Base-by-base conservation (phyloP, 1,140 invertebrate species). In the Heliconius melpomene region DNA sequence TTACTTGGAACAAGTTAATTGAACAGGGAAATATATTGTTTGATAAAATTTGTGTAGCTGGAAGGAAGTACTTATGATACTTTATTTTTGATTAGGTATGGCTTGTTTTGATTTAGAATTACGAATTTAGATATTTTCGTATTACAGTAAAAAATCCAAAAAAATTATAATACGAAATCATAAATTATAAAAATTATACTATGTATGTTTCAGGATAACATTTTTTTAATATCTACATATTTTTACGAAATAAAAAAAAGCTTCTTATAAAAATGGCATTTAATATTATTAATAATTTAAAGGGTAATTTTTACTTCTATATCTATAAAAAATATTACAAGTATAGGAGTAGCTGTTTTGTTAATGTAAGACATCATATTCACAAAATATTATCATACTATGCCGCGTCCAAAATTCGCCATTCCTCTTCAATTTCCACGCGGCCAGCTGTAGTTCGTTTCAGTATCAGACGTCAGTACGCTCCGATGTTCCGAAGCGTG, bases 401-500 rank as follows among this genome's bases (percentile, higher is more conserved):
- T 83, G 75, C 85, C 89, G 73, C 83, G 74, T 89, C 86, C 84
- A 82, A 40, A 60, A 60, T 60, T 60, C 54, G 54, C 54, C 2
- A n/a, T n/a, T 23, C 54, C 20, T n/a, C 66, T 77, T 74, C 29
- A 66, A 78, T 38, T 77, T 79, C 77, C 79, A 77, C 46, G 40
- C 82, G 54, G 52, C 78, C 85, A 79, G 79, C 83, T 83, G 84
- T 83, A 75, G 77, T 76, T 72, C 78, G 72, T 78, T 80, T 52
- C 50, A 52, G 50, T 52, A 52, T 87, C 89, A 36, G 32, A 36
- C 32, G 32, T 36, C 32, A 91, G 90, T 91, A 86, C 77, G 77
- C 82, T 83, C 85, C 88, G 86, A 94, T 94, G 92, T 86, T 94
- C 81, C 87, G 83, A 77, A 85, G 87, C 84, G 92, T 94, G 86